Evolutionary conservation across 2,113 vertebrate species (phyloP).

Genomic region (Chlamydotis undulata): DNA sequence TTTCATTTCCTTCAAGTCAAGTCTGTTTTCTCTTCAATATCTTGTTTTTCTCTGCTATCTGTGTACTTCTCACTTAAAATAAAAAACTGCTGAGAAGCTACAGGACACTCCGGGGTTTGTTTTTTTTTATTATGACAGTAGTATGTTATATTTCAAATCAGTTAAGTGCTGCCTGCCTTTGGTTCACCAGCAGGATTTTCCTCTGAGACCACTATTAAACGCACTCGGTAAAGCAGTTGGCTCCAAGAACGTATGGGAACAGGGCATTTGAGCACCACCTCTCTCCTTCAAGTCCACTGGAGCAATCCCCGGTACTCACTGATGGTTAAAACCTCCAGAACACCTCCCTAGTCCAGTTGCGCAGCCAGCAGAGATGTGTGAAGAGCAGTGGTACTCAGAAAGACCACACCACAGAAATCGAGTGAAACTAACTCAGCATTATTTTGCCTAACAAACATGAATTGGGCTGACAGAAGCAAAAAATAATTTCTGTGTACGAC

Average conservation of each 20-base stretch:
- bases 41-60: background rate
- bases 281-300: background rate
- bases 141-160: background rate
- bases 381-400: background rate
- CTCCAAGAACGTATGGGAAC: background rate
- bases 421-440: background rate
- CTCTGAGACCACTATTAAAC: background rate
- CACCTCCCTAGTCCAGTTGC: too few relatives aligned
- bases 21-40: background rate
- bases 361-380: accelerated
- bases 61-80: background rate
- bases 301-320: background rate
- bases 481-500: background rate
- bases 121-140: background rate
- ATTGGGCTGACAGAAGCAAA: background rate
- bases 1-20: background rate
- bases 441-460: background rate
- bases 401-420: background rate
- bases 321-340: background rate
- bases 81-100: background rate
- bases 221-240: background rate
- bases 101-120: background rate
- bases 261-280: background rate
- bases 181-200: background rate
- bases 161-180: background rate